Base-by-base conservation (phyloP, 2,888 invertebrate species). In the Neocrepidodera transversa region DNA sequence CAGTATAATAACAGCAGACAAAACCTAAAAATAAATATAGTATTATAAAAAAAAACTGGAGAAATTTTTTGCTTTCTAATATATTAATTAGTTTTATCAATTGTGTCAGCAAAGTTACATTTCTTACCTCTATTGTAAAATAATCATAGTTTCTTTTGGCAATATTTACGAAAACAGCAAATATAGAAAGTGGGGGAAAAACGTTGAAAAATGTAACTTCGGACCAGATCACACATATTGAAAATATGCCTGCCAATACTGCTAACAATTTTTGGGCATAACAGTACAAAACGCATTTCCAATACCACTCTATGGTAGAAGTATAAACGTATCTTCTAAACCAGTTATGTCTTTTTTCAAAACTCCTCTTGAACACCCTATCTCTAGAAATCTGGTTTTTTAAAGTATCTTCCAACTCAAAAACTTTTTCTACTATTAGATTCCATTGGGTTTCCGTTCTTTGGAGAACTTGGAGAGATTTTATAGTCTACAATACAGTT, bases 131-230 rank as follows among this genome's bases (percentile, higher is more conserved):
- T 74, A 99, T 97, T 58, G 92, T 91, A 57, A 93, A 87, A 81
- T 99, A 99, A 79, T 96, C 94, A 74, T 95, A 93, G 67, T 87
- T 87, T 10, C 80, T 79, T 72, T 87, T 90, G 10, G 96, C 93
- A 32, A 89, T 82, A 71, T 91, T 89, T 17, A 98, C 88, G 71
- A 98, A 91, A 64, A 91, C 87, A n/a, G 99, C 99, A 80, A 99
- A 98, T 66, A 99, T 86, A 1, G 98, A 98, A 2, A 99, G 84
- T 16, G 96, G 94, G 0, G 98, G 98, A 17, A 85, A 82, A 72
- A 91, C 89, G 75, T 92, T 91, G 82, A 99, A 99, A 82, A 99
- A 99, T 1, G 98, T 96, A 72, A 98, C 88, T 82, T 99, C 99
- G 0, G 97, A 98, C 97, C 98, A 97, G n/a, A 99, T 94, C 26